Evolutionary conservation across 2,888 invertebrate species (phyloP).

Genomic region (Osmoderma eremita): DNA sequence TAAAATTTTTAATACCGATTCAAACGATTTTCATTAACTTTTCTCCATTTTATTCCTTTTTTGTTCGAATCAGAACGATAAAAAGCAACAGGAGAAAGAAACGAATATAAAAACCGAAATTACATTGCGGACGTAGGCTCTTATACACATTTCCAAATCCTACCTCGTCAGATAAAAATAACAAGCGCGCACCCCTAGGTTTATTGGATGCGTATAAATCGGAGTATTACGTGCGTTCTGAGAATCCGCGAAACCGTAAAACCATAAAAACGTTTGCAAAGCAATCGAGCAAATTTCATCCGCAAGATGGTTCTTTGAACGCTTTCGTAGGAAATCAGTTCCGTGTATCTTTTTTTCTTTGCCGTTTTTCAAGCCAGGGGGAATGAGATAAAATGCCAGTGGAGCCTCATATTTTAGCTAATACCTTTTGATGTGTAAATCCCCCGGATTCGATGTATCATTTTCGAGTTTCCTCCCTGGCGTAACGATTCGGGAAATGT

Average conservation of each 20-base stretch:
- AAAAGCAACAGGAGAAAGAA: too few relatives aligned
- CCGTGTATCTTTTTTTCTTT: constrained; percentile 9
- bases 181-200: not conserved
- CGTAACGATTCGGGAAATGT: too few relatives aligned
- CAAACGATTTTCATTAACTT: too few relatives aligned
- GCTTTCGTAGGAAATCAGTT: constrained; percentile 3
- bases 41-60: too few relatives aligned
- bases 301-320: constrained; percentile 11
- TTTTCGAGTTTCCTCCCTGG: too few relatives aligned
- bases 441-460: too few relatives aligned
- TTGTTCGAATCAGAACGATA: too few relatives aligned
- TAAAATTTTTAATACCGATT: too few relatives aligned
- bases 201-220: constrained; percentile 18
- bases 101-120: too few relatives aligned
- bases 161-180: constrained; percentile 2
- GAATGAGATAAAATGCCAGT: constrained; percentile 10
- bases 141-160: too few relatives aligned
- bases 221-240: not conserved
- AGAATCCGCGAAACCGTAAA: constrained; percentile 13
- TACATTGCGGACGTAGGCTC: too few relatives aligned
- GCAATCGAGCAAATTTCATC: constrained; percentile 11
- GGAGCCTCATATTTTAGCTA: not conserved
- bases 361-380: not conserved
- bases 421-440: constrained; percentile 9
- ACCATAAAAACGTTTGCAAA: constrained; percentile 9